A percentile compares a stretch with the other conserved stretches of the same genome.
phyloP scores from a whole-genome alignment of 2,888 invertebrate species.

The Netelia fuscicornis region DNA sequence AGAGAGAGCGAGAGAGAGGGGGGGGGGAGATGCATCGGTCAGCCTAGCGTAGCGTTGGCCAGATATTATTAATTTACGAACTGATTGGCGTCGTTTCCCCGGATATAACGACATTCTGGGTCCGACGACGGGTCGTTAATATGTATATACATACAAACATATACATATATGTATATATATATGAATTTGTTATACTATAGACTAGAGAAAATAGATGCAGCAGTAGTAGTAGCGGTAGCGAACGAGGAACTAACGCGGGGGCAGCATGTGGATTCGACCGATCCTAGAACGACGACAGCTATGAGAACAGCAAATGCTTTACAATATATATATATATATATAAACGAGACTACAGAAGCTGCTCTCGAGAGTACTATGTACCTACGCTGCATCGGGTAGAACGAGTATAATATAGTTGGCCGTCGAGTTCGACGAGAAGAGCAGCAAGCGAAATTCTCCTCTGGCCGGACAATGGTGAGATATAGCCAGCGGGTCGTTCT shows the following conservation, averaged over 20 bases:
- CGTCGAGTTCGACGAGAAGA: slow-evolving; percentile 34
- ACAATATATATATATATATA: neutral
- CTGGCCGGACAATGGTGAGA: slow-evolving; percentile 69
- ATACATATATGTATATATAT: slow-evolving; percentile 1
- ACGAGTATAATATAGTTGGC: neutral
- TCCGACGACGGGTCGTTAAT: slow-evolving; percentile 39
- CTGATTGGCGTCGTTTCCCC: slow-evolving; percentile 73
- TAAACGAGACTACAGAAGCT: slow-evolving; percentile 32
- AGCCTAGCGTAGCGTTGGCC: slow-evolving; percentile 61
- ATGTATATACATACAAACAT: slow-evolving; percentile 7
- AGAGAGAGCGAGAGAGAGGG: slow-evolving; percentile 19
- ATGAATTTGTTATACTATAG: neutral
- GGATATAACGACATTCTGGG: slow-evolving; percentile 51
- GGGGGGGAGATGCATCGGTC: slow-evolving; percentile 18
- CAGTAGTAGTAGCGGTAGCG: neutral
- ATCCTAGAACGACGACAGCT: neutral
- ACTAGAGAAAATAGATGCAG: slow-evolving; percentile 2
- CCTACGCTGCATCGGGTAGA: neutral
- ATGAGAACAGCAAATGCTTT: neutral
- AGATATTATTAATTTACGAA: slow-evolving; percentile 79
- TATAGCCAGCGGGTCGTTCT: slow-evolving; percentile 71
- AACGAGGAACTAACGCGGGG: neutral
- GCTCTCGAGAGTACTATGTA: neutral
- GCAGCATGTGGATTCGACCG: slow-evolving; percentile 18
- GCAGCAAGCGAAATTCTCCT: slow-evolving; percentile 36